These are phyloP conservation scores for Oscheius sp. DNA, from an alignment of 2,888 invertebrate species.

Conservation along the genomic window DNA sequence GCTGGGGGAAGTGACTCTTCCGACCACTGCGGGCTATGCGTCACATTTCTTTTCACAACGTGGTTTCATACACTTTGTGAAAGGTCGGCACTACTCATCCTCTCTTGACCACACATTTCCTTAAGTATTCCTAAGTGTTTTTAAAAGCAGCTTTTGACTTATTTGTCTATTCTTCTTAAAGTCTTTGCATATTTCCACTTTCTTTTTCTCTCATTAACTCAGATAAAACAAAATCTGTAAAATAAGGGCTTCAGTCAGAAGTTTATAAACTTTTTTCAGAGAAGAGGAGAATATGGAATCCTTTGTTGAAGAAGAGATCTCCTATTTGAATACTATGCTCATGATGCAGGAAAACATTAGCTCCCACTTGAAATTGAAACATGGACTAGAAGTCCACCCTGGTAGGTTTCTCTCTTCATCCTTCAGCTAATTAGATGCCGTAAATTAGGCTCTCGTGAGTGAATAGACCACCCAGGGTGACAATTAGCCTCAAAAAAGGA, in stretches of 20 bases:
- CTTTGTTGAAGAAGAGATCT: constrained; percentile 20
- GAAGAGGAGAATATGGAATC: neutral
- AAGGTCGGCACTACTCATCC: no score
- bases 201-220: neutral
- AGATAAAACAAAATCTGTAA: neutral
- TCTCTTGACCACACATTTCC: no score
- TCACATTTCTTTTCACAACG: no score
- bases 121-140: no score
- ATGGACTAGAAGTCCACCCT: constrained; percentile 18
- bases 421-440: neutral
- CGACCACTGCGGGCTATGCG: neutral
- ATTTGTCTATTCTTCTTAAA: neutral
- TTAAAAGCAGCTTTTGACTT: no score
- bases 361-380: constrained; percentile 15
- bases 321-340: constrained; percentile 22
- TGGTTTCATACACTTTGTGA: no score
- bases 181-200: neutral
- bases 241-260: no score
- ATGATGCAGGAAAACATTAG: constrained; percentile 26
- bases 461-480: neutral
- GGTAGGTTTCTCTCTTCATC: neutral
- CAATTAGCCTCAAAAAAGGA: neutral
- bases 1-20: constrained; percentile 17
- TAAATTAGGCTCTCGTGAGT: neutral
- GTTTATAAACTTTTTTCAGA: constrained; percentile 3